These are phyloP conservation scores for Calidris pygmaea DNA, from an alignment of 2,113 vertebrate genomes.

Conservation along the genomic window DNA sequence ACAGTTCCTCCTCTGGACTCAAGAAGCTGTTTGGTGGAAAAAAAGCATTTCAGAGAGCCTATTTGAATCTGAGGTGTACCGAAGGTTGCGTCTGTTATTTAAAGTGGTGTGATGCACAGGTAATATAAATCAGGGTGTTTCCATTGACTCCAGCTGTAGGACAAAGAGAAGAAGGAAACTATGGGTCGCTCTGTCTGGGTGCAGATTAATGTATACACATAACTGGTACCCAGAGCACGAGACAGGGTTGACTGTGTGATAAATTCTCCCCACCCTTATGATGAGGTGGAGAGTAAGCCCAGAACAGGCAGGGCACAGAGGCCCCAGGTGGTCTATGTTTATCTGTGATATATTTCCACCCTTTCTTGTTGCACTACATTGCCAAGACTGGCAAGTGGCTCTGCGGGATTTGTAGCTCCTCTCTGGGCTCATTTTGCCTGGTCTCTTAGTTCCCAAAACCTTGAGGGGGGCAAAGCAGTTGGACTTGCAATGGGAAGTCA, in stretches of 20 bases:
- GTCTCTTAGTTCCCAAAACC: background rate
- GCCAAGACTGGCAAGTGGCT: background rate
- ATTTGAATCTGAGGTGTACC: background rate
- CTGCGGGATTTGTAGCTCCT: background rate
- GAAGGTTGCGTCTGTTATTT: background rate
- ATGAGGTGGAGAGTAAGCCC: background rate
- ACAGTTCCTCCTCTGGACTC: background rate
- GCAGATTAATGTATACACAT: background rate
- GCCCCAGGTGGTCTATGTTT: background rate
- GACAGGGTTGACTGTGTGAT: background rate
- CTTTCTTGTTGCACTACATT: background rate
- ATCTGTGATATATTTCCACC: background rate
- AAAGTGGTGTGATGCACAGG: background rate
- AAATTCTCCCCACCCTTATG: background rate
- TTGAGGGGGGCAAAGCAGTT: background rate
- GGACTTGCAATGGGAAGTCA: background rate
- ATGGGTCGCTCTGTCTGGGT: background rate
- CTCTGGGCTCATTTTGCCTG: background rate
- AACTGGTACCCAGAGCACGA: background rate
- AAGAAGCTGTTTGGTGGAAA: background rate
- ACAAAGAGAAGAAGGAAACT: background rate
- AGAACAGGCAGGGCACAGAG: background rate
- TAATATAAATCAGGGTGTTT: background rate
- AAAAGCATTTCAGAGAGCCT: background rate
- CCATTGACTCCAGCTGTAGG: background rate